Base-by-base conservation (phyloP, 1,140 invertebrate genomes). In the Paralvinella palmiformis region DNA sequence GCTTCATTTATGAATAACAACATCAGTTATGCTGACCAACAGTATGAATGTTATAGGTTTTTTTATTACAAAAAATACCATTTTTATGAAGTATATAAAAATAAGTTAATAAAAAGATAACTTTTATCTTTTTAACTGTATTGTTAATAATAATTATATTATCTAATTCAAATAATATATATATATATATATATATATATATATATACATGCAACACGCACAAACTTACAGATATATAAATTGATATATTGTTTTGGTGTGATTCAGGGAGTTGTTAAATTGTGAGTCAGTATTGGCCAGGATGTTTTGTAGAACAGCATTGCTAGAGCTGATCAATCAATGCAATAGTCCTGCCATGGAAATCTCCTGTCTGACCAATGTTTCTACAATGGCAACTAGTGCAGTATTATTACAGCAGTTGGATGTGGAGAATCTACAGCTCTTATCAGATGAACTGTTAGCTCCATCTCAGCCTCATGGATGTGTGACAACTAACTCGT, bases 371-470 rank as follows among this genome's bases (percentile, higher is more conserved):
- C 48, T 72, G 7, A 73, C 69, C 52, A 61, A 79, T 3, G 69
- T 70, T 0, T 73, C 75, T 2, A 69, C 75, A 6, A 72, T 79
- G 71, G 74, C 76, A 29, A 75, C 75, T 3, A 75, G 75, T 67
- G 75, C 77, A 32, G 73, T 77, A 3, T 69, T 79, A 3, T 63
- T 81, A 2, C 77, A 80, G 64, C 76, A 79, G 57, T 67, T 80
- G 22, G 78, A 81, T 68, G 71, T 81, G 31, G 79, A 80, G 65
- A 81, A 81, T 66, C 73, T 81, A 3, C 77, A 79, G 65, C 70
- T 81, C 7, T 62, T 81, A 48, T 80, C 78, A 6, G 76, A 77
- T 68, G 73, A 78, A 33, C 62, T 78, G 27, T 59, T 79, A 17
- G 58, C 71, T n/a, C 67, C 75, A 7, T 75, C 78, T 1, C 72